Percentiles rank a stretch among this genome's conserved stretches.
phyloP scores from a whole-genome alignment of 2,113 vertebrate species.

The Phalacrocorax aristotelis region DNA sequence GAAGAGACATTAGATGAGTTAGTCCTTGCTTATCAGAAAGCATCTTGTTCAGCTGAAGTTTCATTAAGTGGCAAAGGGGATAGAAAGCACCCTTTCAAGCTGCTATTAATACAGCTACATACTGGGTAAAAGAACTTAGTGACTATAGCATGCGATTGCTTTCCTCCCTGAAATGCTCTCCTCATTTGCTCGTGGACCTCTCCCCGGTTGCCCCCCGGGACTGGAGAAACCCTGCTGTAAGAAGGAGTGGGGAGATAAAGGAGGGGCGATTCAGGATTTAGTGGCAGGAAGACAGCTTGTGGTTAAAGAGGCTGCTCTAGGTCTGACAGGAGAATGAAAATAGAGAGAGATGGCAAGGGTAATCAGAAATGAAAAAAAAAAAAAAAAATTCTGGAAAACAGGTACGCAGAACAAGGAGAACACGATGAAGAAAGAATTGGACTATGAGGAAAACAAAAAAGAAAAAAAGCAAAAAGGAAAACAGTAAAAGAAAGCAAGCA shows the following conservation, averaged over 20 bases:
- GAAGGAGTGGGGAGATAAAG: not conserved
- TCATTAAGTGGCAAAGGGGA: not conserved
- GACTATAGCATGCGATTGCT: not conserved
- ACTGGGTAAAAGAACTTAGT: not conserved
- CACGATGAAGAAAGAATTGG: not conserved
- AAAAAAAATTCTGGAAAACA: not conserved
- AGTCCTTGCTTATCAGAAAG: not conserved
- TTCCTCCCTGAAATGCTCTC: not conserved
- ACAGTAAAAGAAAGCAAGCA: not conserved
- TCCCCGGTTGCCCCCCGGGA: not conserved
- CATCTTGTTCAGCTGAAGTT: not conserved
- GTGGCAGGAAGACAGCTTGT: not conserved
- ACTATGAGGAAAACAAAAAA: not conserved
- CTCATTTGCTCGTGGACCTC: not conserved
- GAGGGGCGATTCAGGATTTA: not conserved
- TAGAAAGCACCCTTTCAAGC: not conserved
- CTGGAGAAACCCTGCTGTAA: not conserved
- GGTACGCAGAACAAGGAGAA: not conserved
- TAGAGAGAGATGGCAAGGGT: not conserved
- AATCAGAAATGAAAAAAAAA: not conserved
- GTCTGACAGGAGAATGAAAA: not conserved
- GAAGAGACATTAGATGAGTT: not conserved
- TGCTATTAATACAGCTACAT: not conserved
- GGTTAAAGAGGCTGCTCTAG: not conserved
- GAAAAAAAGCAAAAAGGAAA: not conserved